phyloP scores from a whole-genome alignment of 2,113 vertebrate species.

The Rhegmatorhina hoffmannsi region DNA sequence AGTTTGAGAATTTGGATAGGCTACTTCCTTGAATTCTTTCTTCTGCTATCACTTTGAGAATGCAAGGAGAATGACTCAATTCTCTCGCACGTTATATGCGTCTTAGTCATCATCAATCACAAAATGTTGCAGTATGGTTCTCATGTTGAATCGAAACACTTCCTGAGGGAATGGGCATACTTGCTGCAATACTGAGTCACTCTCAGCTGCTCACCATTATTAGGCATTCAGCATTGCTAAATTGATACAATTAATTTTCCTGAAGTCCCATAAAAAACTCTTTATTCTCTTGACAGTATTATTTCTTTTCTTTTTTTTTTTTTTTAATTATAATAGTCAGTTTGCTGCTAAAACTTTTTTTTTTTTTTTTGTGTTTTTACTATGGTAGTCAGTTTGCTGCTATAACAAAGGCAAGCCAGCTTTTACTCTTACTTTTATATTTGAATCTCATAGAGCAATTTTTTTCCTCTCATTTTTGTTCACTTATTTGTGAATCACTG shows the following conservation, averaged over 20 bases:
- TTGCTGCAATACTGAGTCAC: constrained; percentile 69
- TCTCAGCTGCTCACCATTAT: constrained; percentile 70
- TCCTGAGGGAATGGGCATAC: constrained; percentile 54
- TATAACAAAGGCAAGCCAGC: constrained; percentile 31
- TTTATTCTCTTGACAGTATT: constrained; percentile 45
- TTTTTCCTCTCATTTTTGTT: neutral
- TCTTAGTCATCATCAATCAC: constrained; percentile 71
- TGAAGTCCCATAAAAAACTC: constrained; percentile 42
- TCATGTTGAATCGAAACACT: constrained; percentile 62
- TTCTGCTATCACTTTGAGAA: constrained; percentile 30
- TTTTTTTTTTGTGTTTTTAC: neutral
- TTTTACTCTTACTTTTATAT: constrained; percentile 11
- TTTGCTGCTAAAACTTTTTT: constrained; percentile 21
- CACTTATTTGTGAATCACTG: constrained; percentile 29
- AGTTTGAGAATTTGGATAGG: neutral
- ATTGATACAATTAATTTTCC: constrained; percentile 70
- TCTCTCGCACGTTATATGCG: constrained; percentile 25
- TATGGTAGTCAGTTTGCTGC: neutral
- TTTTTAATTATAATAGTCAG: neutral
- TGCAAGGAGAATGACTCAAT: constrained; percentile 67
- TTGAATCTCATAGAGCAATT: neutral
- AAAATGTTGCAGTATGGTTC: constrained; percentile 62
- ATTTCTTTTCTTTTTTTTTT: constrained; percentile 36
- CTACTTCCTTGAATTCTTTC: constrained; percentile 29
- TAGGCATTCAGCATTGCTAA: constrained; percentile 64